Percentiles rank a stretch among this genome's conserved stretches.
These are phyloP conservation scores for Butastur rufipennis DNA, from an alignment of 2,113 vertebrate genomes.

Conservation along the genomic window DNA sequence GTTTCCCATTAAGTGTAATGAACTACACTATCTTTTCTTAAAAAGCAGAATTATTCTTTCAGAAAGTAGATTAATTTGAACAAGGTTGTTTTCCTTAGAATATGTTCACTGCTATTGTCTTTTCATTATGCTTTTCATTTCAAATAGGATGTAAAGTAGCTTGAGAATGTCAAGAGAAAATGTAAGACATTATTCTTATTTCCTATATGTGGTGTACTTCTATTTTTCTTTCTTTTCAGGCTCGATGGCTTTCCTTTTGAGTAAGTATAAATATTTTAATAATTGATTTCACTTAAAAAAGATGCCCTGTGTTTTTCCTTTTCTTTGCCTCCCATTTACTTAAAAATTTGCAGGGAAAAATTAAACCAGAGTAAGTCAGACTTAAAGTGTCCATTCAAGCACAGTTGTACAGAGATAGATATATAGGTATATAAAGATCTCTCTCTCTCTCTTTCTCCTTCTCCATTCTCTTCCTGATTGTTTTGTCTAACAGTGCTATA, in stretches of 20 bases:
- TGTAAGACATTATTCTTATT: background rate
- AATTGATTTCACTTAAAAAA: background rate
- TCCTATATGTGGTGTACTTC: conserved; percentile 43
- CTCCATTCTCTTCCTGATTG: background rate
- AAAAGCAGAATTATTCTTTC: background rate
- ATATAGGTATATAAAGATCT: background rate
- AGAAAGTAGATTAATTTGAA: background rate
- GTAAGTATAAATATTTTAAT: conserved; percentile 78
- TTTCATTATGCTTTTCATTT: conserved; percentile 10
- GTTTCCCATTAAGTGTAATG: background rate
- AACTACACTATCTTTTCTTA: background rate
- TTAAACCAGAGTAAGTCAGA: background rate
- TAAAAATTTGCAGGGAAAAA: background rate
- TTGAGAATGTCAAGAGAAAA: conserved; percentile 4
- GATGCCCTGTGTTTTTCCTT: background rate
- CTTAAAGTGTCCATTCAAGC: background rate
- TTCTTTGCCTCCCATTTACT: background rate
- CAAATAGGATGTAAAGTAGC: background rate
- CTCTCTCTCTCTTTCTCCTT: background rate
- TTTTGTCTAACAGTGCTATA: background rate
- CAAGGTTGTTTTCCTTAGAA: background rate
- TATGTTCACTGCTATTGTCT: background rate
- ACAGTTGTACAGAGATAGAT: background rate
- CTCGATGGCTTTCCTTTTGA: conserved; percentile 93
- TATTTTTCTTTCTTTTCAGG: conserved; percentile 79